These are phyloP conservation scores for Rhinophrynus dorsalis DNA, from an alignment of 2,797 vertebrate genomes.

Conservation along the genomic window DNA sequence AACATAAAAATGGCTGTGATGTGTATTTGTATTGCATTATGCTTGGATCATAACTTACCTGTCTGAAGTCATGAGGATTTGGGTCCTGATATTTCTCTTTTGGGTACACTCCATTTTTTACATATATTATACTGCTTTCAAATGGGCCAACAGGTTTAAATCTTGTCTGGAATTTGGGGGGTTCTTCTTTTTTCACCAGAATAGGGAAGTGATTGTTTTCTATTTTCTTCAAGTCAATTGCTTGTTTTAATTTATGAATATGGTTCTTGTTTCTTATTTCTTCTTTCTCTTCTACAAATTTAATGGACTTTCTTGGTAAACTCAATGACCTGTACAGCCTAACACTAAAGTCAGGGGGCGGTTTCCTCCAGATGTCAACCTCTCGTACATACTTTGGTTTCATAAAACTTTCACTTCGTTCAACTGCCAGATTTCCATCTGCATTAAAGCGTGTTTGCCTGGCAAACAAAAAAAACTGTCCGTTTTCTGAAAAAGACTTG, in stretches of 20 bases:
- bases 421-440: constrained; percentile 20
- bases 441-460: constrained; percentile 23
- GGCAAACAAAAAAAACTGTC: constrained; percentile 23
- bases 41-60: constrained; percentile 55
- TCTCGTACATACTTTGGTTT: not conserved
- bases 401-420: not conserved
- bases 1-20: too few relatives aligned
- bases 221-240: constrained; percentile 28
- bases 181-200: constrained; percentile 15
- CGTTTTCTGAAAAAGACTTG: not conserved
- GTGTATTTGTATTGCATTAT: too few relatives aligned
- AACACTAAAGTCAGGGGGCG: constrained; percentile 67
- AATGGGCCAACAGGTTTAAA: constrained; percentile 58
- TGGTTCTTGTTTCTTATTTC: not conserved
- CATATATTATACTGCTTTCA: constrained; percentile 62
- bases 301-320: constrained; percentile 49
- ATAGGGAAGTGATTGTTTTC: constrained; percentile 43
- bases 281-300: constrained; percentile 38
- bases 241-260: constrained; percentile 5
- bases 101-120: constrained; percentile 61
- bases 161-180: constrained; percentile 54
- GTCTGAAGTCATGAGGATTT: constrained; percentile 69
- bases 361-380: constrained; percentile 52
- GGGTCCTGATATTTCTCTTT: constrained; percentile 58
- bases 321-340: constrained; percentile 54